phyloP scores from a whole-genome alignment of 2,888 invertebrate species.

The Temnothorax rugatulus region DNA sequence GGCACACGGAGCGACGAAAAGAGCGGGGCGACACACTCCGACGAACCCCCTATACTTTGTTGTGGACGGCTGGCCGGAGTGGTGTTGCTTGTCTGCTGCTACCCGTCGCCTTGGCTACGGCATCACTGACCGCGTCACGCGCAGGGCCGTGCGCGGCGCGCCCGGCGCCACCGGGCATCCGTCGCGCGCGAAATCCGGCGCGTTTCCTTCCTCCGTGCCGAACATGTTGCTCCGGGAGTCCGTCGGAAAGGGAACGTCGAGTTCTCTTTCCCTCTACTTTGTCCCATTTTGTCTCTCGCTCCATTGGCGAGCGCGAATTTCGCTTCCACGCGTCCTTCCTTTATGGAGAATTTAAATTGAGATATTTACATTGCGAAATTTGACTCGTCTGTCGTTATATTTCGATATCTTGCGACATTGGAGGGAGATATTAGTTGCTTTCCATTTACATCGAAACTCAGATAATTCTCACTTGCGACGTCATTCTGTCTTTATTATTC shows the following conservation, averaged over 20 bases:
- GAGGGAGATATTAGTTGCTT: not conserved
- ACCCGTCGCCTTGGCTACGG: slow-evolving; percentile 86
- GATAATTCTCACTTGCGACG: too few relatives aligned
- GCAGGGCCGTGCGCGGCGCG: slow-evolving; percentile 61
- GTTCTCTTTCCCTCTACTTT: too few relatives aligned
- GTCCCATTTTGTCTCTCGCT: not conserved
- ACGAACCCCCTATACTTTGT: slow-evolving; percentile 77
- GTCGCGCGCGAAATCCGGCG: not conserved
- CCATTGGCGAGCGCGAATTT: not conserved
- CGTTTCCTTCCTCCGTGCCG: too few relatives aligned
- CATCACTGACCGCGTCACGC: slow-evolving; percentile 83
- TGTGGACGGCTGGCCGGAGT: slow-evolving; percentile 80
- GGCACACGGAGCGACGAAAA: slow-evolving; percentile 70
- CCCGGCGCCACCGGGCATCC: not conserved
- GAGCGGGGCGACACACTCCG: slow-evolving; percentile 76
- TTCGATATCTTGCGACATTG: not conserved
- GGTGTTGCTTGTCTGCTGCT: slow-evolving; percentile 83
- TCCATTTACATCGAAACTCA: too few relatives aligned
- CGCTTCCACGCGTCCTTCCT: not conserved
- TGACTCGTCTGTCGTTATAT: not conserved
- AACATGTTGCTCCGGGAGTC: too few relatives aligned
- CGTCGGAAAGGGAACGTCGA: too few relatives aligned
- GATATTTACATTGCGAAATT: not conserved
- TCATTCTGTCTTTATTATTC: too few relatives aligned
- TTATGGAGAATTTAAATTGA: not conserved